Evolutionary conservation across 2,888 invertebrate genomes (phyloP).

Genomic region (Heliconius cydno): DNA sequence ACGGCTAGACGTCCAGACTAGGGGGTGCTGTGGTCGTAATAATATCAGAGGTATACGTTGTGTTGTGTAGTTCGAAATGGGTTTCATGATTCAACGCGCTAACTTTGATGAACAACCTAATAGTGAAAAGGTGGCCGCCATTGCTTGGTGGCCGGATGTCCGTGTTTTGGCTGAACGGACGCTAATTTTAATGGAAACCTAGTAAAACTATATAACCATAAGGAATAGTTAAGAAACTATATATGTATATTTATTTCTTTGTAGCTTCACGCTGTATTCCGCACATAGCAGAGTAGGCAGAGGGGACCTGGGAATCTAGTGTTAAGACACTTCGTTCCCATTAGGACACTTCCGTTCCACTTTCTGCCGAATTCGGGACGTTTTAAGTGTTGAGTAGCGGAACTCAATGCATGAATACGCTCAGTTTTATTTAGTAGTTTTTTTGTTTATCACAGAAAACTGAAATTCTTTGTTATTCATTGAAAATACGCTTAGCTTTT

Average conservation of each 20-base stretch:
- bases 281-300: too few species aligned
- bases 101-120: constrained; percentile 46
- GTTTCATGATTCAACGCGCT: constrained; percentile 45
- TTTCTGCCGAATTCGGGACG: too few species aligned
- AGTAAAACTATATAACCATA: background rate
- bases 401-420: too few species aligned
- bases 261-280: too few species aligned
- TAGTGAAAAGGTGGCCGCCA: constrained; percentile 33
- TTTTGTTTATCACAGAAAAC: background rate
- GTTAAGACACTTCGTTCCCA: too few species aligned
- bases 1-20: constrained; percentile 56
- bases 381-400: too few species aligned
- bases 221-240: background rate
- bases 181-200: background rate
- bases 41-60: constrained; percentile 43
- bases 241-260: background rate
- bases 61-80: constrained; percentile 39
- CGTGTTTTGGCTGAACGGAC: constrained; percentile 5
- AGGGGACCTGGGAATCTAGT: too few species aligned
- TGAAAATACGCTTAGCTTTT: background rate
- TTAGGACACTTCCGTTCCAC: too few species aligned
- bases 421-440: background rate
- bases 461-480: background rate
- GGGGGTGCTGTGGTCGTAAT: constrained; percentile 50
- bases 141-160: constrained; percentile 30